Evolutionary conservation across 2,797 vertebrate species (phyloP), one percentile per base, ranked within the genome.

Genomic region (Serranus cabrilla): DNA sequence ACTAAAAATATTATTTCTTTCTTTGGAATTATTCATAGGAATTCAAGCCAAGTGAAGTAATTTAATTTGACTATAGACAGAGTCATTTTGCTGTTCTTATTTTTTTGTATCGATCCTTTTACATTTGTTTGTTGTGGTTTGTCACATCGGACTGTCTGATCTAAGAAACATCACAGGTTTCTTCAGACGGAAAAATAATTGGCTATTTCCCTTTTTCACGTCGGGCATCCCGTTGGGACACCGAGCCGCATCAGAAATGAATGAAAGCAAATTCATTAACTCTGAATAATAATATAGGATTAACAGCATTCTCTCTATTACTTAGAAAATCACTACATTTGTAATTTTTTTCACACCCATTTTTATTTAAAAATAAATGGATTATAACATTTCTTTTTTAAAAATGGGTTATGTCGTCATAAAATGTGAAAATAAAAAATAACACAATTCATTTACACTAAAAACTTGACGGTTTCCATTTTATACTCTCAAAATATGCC

Each of bases 101-200:
- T 18, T 45, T 13, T 42, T 14, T 13, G 0, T 40, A 11, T 12
- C 8, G n/a, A 11, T 57, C 9, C 45, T 0, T 46, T 12, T 43
- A 14, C 31, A 16, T 0, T 23, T 11, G 1, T 58, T 57, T 61
- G 18, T 42, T 63, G 18, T 75, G 12, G 9, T 88, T 91, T 90
- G 85, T 93, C 78, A 81, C 76, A 82, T 82, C 65, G 83, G 83
- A 79, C 91, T 96, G 95, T 96, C 95, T 93, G 87, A 93, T 93
- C 92, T 23, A 76, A 86, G 89, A 89, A 92, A 92, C 93, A 95
- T 96, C 95, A 96, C 95, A 88, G 88, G 80, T 92, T 93, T 92
- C 87, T 90, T 96, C 94, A 96, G 90, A 95, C 90, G 96, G 94
- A 96, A 96, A 96, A 96, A 94, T 95, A 96, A 96, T 94, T 94